phyloP scores from a whole-genome alignment of 2,113 vertebrate genomes.

The Psilopogon haemacephalus region DNA sequence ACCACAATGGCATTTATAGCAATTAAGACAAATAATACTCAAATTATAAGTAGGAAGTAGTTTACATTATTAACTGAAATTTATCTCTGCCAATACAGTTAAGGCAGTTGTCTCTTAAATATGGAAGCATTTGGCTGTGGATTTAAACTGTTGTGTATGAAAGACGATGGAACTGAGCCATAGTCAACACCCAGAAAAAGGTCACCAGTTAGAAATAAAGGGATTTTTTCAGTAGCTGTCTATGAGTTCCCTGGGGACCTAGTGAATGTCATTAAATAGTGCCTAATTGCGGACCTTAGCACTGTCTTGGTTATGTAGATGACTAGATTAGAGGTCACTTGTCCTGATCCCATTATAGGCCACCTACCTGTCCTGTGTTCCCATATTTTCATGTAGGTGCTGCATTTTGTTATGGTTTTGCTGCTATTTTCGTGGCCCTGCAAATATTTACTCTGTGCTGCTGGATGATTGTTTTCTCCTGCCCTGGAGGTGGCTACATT shows the following conservation, averaged over 20 bases:
- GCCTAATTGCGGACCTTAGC: background rate
- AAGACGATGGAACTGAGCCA: background rate
- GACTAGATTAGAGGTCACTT: background rate
- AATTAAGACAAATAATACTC: slow-evolving; percentile 34
- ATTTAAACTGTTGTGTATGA: background rate
- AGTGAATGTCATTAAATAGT: background rate
- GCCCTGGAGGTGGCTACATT: background rate
- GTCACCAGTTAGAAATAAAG: background rate
- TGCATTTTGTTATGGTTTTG: background rate
- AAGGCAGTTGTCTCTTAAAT: background rate
- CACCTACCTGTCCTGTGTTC: background rate
- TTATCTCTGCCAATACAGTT: background rate
- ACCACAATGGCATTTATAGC: background rate
- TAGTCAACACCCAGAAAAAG: background rate
- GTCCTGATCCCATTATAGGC: background rate
- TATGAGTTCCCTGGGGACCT: background rate
- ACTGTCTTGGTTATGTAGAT: background rate
- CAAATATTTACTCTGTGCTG: background rate
- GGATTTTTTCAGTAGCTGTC: background rate
- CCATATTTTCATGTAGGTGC: background rate
- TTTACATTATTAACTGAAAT: background rate
- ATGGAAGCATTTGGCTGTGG: background rate
- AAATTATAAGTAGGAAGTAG: background rate
- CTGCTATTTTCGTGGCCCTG: background rate
- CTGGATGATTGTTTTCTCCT: background rate